These are phyloP conservation scores for Coracias cyanogaster DNA, from an alignment of 2,797 vertebrate genomes.

Conservation along the genomic window DNA sequence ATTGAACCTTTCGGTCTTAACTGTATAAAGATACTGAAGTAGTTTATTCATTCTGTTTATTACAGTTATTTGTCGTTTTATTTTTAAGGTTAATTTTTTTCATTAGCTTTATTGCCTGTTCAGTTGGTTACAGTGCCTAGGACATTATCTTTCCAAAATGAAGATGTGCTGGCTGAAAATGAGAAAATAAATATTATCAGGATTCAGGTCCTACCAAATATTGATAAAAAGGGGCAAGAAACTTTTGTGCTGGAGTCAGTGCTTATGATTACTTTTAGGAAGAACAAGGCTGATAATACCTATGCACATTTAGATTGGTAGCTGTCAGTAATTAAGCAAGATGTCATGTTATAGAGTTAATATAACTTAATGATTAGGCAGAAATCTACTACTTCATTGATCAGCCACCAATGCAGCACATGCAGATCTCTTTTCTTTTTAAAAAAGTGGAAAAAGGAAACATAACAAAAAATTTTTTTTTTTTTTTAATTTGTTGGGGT, in stretches of 20 bases:
- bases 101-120: not conserved
- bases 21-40: not conserved
- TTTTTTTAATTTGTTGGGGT: not conserved
- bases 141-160: not conserved
- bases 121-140: not conserved
- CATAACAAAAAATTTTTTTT: not conserved
- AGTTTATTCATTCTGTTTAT: not conserved
- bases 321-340: not conserved
- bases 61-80: not conserved
- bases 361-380: not conserved
- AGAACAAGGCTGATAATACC: not conserved
- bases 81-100: not conserved
- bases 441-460: not conserved
- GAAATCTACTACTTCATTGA: not conserved
- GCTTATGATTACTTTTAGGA: not conserved
- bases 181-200: not conserved
- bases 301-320: not conserved
- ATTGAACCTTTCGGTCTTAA: not conserved
- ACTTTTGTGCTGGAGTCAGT: not conserved
- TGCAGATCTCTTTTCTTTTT: not conserved
- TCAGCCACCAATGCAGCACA: not conserved
- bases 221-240: not conserved
- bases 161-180: not conserved
- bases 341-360: not conserved
- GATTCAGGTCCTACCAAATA: not conserved